Conservation (phyloP, 2,113 vertebrate species). For the Excalfactoria chinensis region DNA sequence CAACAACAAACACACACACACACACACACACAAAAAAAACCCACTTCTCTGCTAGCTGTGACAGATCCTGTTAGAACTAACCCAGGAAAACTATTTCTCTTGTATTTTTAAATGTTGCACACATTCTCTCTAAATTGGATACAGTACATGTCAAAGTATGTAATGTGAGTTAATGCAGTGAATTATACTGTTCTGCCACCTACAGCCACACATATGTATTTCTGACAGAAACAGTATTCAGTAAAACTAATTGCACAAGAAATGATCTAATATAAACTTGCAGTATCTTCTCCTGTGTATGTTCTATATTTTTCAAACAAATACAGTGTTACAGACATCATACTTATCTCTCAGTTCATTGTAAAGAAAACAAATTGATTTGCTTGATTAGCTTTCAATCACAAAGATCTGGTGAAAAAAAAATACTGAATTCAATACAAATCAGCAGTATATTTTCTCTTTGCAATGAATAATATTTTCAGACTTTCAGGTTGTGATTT, state of each 20-base stretch:
- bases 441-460: not conserved
- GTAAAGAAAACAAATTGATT: not conserved
- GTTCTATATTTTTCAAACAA: not conserved
- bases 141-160: not conserved
- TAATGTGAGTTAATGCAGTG: not conserved
- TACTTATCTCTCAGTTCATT: not conserved
- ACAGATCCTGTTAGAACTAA: not conserved
- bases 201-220: constrained; percentile 65
- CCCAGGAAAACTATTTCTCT: not conserved
- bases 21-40: too few species aligned
- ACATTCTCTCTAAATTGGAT: not conserved
- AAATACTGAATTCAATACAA: not conserved
- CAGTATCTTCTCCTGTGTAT: not conserved
- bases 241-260: constrained; percentile 19
- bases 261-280: not conserved
- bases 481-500: not conserved
- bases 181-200: constrained; percentile 71
- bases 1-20: too few species aligned
- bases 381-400: not conserved
- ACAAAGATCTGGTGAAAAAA: not conserved
- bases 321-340: not conserved
- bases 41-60: not conserved
- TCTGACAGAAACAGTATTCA: constrained; percentile 11
- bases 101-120: not conserved
- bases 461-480: not conserved